Percentiles rank a stretch among this genome's conserved stretches.
Evolutionary conservation across 2,113 vertebrate genomes (phyloP).

Genomic region (Odobenus rosmarus): DNA sequence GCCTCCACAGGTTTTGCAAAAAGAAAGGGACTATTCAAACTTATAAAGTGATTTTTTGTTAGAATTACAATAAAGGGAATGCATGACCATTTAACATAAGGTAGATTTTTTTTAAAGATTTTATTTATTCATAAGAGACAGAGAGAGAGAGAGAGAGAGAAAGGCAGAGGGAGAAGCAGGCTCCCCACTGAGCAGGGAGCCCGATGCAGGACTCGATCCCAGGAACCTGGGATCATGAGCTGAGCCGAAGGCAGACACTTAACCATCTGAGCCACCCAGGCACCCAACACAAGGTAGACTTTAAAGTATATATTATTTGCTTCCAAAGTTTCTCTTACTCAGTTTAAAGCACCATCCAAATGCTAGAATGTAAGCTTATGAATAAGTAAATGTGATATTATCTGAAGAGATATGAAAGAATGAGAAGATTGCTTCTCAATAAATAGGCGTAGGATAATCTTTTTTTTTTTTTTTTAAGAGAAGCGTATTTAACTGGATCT

Average conservation of each 20-base stretch:
- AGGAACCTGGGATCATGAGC: too few species aligned
- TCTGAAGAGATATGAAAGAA: background rate
- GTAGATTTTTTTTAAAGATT: background rate
- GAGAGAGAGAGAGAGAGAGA: too few species aligned
- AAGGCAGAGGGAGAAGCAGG: too few species aligned
- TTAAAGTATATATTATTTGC: background rate
- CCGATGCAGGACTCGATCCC: too few species aligned
- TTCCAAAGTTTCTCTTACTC: constrained; percentile 30
- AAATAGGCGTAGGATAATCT: background rate
- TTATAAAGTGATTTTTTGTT: background rate
- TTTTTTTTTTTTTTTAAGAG: background rate
- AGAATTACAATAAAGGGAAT: background rate
- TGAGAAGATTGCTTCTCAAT: background rate
- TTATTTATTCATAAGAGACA: too few species aligned
- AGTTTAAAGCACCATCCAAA: background rate
- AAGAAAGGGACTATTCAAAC: background rate
- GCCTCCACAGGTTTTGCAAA: background rate
- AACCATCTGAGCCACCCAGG: too few species aligned
- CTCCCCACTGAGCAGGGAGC: too few species aligned
- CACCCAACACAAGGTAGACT: background rate
- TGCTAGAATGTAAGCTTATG: background rate
- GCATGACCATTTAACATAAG: background rate
- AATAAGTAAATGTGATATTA: background rate
- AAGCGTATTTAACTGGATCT: background rate
- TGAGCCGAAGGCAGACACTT: too few species aligned